Evolutionary conservation across 2,113 vertebrate species (phyloP).

Genomic region (Corythornis cristatus): DNA sequence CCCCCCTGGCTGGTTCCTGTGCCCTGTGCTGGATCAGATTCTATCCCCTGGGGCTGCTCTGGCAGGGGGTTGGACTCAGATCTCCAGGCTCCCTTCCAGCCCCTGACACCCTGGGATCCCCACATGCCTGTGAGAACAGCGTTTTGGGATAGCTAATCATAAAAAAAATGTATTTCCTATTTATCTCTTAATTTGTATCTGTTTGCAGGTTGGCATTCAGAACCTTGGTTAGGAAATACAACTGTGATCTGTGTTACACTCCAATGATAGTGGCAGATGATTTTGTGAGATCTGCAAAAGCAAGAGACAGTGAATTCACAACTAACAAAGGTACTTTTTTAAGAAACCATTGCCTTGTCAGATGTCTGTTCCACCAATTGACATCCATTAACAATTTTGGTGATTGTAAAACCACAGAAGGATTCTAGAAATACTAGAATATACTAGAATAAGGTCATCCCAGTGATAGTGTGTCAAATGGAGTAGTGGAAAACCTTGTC

Average conservation of each 20-base stretch:
- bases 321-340: slow-evolving; percentile 83
- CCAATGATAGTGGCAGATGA: slow-evolving; percentile 97
- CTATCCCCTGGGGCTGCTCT: no score
- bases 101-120: no score
- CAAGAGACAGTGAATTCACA: slow-evolving; percentile 98
- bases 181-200: not conserved
- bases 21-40: no score
- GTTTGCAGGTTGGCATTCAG: slow-evolving; percentile 89
- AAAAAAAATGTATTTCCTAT: not conserved
- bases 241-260: slow-evolving; percentile 94
- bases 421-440: not conserved
- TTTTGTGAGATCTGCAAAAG: slow-evolving; percentile 92
- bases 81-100: no score
- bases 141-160: not conserved
- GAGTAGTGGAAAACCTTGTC: not conserved
- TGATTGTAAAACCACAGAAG: not conserved
- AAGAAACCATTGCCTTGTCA: not conserved
- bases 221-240: slow-evolving; percentile 91
- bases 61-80: no score
- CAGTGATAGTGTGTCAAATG: not conserved
- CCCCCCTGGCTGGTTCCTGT: no score
- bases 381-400: not conserved
- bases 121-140: not conserved
- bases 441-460: not conserved
- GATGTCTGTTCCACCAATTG: not conserved